Percentiles rank a stretch among this genome's conserved stretches.
These are phyloP conservation scores for Temnothorax ravouxi DNA, from an alignment of 2,888 invertebrate genomes.

Conservation along the genomic window DNA sequence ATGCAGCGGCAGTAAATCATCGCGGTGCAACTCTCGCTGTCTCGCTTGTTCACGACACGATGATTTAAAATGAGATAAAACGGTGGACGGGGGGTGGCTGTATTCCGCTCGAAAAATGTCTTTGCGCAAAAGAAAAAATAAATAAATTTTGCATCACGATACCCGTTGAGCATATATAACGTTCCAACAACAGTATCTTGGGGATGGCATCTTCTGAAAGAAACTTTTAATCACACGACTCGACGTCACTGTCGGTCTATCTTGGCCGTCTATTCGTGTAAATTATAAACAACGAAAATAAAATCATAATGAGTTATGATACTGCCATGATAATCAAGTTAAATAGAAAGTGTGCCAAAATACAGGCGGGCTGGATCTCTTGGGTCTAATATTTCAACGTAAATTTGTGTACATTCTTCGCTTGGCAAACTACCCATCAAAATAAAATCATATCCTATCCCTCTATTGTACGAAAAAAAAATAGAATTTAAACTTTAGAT, in stretches of 20 bases:
- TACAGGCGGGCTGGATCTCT: too few relatives aligned
- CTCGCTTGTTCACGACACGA: constrained; percentile 19
- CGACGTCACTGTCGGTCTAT: not conserved
- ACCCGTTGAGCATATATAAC: not conserved
- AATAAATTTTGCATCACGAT: not conserved
- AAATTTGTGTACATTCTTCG: too few relatives aligned
- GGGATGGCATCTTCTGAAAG: not conserved
- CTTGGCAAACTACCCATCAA: too few relatives aligned
- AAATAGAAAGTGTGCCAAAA: too few relatives aligned
- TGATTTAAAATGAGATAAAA: constrained; percentile 45
- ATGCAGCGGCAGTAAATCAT: constrained; percentile 64
- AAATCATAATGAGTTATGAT: not conserved
- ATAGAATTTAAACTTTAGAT: not conserved
- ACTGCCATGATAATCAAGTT: too few relatives aligned
- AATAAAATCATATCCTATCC: too few relatives aligned
- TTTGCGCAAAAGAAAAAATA: not conserved
- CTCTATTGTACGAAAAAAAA: too few relatives aligned
- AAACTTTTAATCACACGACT: constrained; percentile 1
- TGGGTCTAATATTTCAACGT: too few relatives aligned
- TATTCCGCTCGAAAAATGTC: not conserved
- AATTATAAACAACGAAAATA: not conserved
- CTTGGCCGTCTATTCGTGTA: not conserved
- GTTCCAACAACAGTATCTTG: not conserved
- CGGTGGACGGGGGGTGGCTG: too few relatives aligned
- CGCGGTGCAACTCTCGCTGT: not conserved